Base-by-base conservation (phyloP, 2,888 invertebrate species). In the Lamellibrachia columna region DNA sequence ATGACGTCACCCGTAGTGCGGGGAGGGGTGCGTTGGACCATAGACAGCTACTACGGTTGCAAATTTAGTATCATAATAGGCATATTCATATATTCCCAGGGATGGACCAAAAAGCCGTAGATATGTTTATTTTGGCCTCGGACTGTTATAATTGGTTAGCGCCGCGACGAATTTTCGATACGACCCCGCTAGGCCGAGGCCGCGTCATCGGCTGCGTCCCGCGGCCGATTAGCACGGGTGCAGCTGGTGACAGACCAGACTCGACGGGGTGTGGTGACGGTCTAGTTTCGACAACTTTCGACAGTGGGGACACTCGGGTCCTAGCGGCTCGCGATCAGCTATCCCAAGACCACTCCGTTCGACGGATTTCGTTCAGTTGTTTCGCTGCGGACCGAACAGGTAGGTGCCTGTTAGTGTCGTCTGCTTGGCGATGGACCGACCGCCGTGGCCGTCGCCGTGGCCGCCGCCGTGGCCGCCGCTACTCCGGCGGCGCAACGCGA, bases 331-430 rank as follows among this genome's bases (percentile, higher is more conserved):
- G 22, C 75, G 75, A 75, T 22, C 75, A n/a, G 22, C 75, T 22
- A 15, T 22, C 75, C 15, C 75, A 75, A n/a, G 75, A 75, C n/a
- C 22, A n/a, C 2, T 75, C 75, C 22, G 75, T 75, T 75, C n/a
- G 75, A 75, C 75, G 75, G n/a, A n/a, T 75, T 75, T 75, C 75
- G 75, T 75, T 22, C 75, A 75, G 75, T 75, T 75, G 75, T 75
- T 75, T 75, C 75, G 75, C 75, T 15, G 22, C 75, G 75, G 75
- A 75, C n/a, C 22, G 75, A 75, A 75, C 75, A 75, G 75, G 75
- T 75, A 75, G 75, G 55, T 55, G 55, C 9, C 8, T 7, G 75
- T n/a, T n/a, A n/a, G n/a, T 75, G 75, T 75, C 75, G 22, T 22
- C 75, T 75, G 75, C 22, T 75, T 75, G 22, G 15, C 75, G 6